phyloP scores from a whole-genome alignment of 2,797 vertebrate genomes.

The Sebastiscus albofasciatus region DNA sequence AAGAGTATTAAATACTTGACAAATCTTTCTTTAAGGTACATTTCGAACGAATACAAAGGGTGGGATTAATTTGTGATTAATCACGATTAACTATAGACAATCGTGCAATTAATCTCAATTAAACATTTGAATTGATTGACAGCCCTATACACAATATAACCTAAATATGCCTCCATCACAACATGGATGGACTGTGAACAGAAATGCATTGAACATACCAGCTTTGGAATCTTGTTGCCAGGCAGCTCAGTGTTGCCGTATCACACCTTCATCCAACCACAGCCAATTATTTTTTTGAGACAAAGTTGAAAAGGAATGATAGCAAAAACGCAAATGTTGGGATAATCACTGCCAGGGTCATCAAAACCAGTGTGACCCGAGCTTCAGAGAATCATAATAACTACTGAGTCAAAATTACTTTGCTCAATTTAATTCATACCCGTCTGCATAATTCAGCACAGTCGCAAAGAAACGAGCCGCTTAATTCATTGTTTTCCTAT shows the following conservation, averaged over 20 bases:
- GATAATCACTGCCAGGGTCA: conserved; percentile 7
- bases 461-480: conserved; percentile 6
- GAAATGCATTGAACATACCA: conserved; percentile 1
- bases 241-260: conserved; percentile 17
- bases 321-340: not conserved
- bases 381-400: conserved; percentile 1
- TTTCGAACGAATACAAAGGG: no score
- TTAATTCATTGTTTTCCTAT: conserved; percentile 5
- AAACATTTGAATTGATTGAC: no score
- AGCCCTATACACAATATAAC: not conserved
- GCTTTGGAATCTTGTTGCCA: conserved; percentile 45
- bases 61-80: no score
- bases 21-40: no score
- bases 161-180: conserved; percentile 16
- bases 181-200: not conserved
- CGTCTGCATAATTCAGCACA: conserved; percentile 20
- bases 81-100: no score
- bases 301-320: not conserved
- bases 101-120: no score
- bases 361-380: not conserved
- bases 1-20: no score
- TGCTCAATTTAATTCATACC: conserved; percentile 25
- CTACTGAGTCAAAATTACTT: conserved; percentile 9
- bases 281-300: conserved; percentile 18
- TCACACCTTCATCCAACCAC: conserved; percentile 32